Evolutionary conservation across 2,888 invertebrate genomes (phyloP).

Genomic region (Hypercompe scribonia): DNA sequence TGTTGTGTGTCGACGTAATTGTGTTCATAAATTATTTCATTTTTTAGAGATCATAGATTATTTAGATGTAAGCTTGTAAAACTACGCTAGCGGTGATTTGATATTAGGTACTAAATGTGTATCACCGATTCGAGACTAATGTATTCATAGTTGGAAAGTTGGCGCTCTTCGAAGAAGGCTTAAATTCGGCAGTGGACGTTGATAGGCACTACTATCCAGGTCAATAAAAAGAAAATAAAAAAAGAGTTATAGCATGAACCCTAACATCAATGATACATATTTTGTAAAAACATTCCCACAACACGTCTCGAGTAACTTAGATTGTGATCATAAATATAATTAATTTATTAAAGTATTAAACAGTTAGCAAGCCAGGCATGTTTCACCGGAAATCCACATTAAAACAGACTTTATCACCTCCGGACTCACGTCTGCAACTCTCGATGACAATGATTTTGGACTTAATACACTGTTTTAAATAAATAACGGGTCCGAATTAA

Average conservation of each 20-base stretch:
- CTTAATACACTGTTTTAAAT: conserved; percentile 63
- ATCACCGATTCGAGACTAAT: too few relatives aligned
- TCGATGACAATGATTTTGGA: conserved; percentile 65
- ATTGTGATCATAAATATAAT: conserved; percentile 50
- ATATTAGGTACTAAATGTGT: too few relatives aligned
- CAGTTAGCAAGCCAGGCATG: conserved; percentile 30
- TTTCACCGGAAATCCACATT: conserved; percentile 62
- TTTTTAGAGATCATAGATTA: too few relatives aligned
- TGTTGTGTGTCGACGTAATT: too few relatives aligned
- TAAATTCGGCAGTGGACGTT: too few relatives aligned
- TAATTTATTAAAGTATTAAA: conserved; percentile 40
- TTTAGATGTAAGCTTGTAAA: too few relatives aligned
- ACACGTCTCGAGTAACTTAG: conserved; percentile 31
- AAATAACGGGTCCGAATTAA: conserved; percentile 59
- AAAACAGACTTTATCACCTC: conserved; percentile 64
- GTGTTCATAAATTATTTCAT: too few relatives aligned
- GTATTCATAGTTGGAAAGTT: too few relatives aligned
- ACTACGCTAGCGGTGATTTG: too few relatives aligned
- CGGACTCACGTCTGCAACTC: conserved; percentile 49
- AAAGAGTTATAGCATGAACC: not conserved
- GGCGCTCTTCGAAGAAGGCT: too few relatives aligned
- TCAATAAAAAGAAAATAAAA: not conserved
- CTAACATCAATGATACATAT: conserved; percentile 19
- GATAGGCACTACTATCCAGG: not conserved
- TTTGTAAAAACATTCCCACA: conserved; percentile 38